These are phyloP conservation scores for Falco peregrinus DNA, from an alignment of 2,797 vertebrate genomes.

Conservation along the genomic window DNA sequence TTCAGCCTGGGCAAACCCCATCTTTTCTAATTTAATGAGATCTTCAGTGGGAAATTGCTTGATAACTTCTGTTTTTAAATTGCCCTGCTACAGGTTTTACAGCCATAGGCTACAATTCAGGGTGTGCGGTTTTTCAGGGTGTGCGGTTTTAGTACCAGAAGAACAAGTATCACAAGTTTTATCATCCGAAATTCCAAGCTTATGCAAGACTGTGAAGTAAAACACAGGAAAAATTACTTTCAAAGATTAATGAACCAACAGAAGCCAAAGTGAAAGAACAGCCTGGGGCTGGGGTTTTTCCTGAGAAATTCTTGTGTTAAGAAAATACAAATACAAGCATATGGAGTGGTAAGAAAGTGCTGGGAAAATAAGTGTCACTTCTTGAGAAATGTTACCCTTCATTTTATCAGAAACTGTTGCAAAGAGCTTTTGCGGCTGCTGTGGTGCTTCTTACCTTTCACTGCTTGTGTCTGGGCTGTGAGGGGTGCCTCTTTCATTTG, in stretches of 20 bases:
- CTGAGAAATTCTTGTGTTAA: background rate
- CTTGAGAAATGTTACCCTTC: background rate
- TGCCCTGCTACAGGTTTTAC: background rate
- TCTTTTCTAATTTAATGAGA: background rate
- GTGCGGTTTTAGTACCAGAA: background rate
- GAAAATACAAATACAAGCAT: background rate
- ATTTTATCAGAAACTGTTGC: background rate
- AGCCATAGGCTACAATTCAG: background rate
- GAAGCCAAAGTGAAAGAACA: background rate
- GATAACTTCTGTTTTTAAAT: background rate
- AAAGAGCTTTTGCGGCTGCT: background rate
- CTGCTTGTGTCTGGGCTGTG: background rate
- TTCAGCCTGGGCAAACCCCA: background rate
- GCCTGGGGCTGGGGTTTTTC: rapidly evolving
- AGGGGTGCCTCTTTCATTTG: background rate
- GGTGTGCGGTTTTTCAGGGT: background rate
- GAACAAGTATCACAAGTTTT: conserved; percentile 41
- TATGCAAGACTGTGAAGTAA: background rate
- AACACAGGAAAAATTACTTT: background rate
- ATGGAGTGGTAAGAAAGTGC: background rate
- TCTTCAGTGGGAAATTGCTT: background rate
- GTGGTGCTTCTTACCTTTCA: background rate
- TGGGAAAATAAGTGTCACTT: background rate
- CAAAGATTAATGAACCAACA: background rate
- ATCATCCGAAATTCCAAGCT: background rate